These are phyloP conservation scores for Octodon degus DNA, from an alignment of 2,113 vertebrate species.

Conservation along the genomic window DNA sequence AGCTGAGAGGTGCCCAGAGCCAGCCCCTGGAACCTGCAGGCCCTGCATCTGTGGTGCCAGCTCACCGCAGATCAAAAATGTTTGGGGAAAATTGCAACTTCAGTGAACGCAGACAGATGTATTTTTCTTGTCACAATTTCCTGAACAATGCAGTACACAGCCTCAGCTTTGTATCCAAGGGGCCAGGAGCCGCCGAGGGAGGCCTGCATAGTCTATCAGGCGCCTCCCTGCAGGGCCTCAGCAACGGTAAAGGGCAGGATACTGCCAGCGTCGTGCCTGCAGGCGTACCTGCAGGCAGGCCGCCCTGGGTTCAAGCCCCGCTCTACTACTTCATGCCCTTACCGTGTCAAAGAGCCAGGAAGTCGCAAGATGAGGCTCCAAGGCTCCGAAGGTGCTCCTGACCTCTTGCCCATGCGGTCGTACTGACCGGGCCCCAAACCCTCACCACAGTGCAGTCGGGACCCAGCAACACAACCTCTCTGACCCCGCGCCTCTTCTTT, in stretches of 20 bases:
- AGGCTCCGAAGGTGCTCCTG: background rate
- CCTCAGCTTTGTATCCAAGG: background rate
- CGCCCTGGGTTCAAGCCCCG: background rate
- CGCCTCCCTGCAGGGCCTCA: background rate
- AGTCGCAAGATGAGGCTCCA: background rate
- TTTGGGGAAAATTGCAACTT: no score
- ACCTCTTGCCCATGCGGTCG: accelerated
- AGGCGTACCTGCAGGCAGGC: background rate
- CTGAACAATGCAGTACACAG: background rate
- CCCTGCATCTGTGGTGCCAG: background rate
- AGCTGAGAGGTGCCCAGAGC: background rate
- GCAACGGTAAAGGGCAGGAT: background rate
- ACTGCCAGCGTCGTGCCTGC: background rate
- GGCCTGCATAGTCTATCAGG: background rate
- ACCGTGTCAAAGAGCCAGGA: background rate
- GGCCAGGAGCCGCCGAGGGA: background rate
- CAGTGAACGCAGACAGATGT: no score
- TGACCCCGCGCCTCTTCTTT: background rate
- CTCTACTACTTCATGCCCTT: background rate
- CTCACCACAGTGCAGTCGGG: no score
- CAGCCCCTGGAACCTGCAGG: background rate
- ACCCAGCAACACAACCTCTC: background rate
- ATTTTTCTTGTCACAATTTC: background rate
- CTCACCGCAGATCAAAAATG: background rate
- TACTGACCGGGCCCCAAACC: background rate